phyloP scores from a whole-genome alignment of 2,888 invertebrate species.

The Branchellion lobata region DNA sequence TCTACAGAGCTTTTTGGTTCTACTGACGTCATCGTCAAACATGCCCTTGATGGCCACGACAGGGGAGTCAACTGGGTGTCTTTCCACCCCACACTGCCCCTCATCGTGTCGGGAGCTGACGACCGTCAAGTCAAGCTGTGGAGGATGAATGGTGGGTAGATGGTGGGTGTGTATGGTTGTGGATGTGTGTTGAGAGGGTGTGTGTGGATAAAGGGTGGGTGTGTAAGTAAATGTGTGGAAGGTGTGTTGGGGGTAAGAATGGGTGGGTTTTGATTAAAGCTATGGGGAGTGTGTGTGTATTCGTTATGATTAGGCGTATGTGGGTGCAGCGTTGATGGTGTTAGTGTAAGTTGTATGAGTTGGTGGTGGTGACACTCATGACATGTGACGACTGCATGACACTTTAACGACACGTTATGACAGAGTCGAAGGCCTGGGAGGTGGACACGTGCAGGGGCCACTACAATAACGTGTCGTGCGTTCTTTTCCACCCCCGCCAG shows the following conservation, averaged over 20 bases:
- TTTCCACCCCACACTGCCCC: slow-evolving; percentile 89
- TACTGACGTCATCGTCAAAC: slow-evolving; percentile 70
- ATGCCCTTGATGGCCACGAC: slow-evolving; percentile 66
- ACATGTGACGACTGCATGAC: too few species aligned
- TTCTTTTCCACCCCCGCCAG: slow-evolving; percentile 91
- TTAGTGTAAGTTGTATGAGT: too few species aligned
- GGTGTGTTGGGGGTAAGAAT: neutral
- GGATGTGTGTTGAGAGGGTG: neutral
- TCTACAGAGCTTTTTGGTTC: slow-evolving; percentile 81
- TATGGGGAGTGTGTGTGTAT: neutral
- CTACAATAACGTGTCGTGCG: slow-evolving; percentile 98
- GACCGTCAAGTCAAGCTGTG: slow-evolving; percentile 95
- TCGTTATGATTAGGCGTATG: neutral
- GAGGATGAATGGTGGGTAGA: slow-evolving; percentile 89
- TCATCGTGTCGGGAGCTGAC: slow-evolving; percentile 97
- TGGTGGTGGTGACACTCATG: too few species aligned
- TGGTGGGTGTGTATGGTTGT: slow-evolving; percentile 57
- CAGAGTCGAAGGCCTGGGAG: slow-evolving; percentile 82
- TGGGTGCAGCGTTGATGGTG: too few species aligned
- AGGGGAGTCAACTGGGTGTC: slow-evolving; percentile 98
- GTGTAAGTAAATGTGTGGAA: too few species aligned
- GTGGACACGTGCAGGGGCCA: slow-evolving; percentile 99
- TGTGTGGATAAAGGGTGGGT: too few species aligned
- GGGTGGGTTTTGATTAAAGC: neutral
- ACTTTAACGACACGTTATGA: neutral